Evolutionary conservation across 2,113 vertebrate genomes (phyloP), one percentile per base, ranked within the genome.

Genomic region (Stigmatopora argus): DNA sequence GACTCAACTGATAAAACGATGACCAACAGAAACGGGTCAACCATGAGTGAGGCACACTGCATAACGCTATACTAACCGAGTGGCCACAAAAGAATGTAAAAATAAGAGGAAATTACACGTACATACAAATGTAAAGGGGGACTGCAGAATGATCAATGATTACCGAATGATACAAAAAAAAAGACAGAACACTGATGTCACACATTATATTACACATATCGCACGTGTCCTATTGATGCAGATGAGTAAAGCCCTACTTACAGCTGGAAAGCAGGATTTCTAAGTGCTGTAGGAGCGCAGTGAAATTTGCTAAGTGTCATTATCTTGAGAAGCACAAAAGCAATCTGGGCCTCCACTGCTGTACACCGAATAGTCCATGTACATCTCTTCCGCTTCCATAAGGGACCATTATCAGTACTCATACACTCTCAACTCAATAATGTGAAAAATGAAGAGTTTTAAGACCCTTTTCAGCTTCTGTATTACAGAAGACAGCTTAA

Each of bases 1-100:
- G 19, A 60, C 63, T 69, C 73, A 51, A 71, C 57, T 80, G 81
- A 81, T 71, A 78, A 72, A 65, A 70, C 80, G 77, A 85, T 77
- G 81, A 83, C 73, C 85, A 79, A 64, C 69, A 78, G 74, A 87
- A 87, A 65, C 84, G 75, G 85, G 85, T 89, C 87, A 87, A 66
- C 67, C 46, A 45, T 21, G 49, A 70, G 66, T 78, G 62, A 9
- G 66, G 78, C 66, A 75, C 48, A 65, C 65, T 31, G 35, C 70
- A 71, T 26, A 26, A 23, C 9, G 21, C 82, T 13, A 70, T 23
- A 19, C 7, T 4, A n/a, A 53, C 63, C 76, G 67, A 72, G 60
- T 69, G 72, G 49, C 55, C 35, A 58, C 1, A 69, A 46, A 45
- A 58, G 60, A 13, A 18, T 44, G 66, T 60, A 55, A 52, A 46